Percentiles rank a stretch among this genome's conserved stretches.
phyloP scores from a whole-genome alignment of 2,113 vertebrate species.

The Trochalopteron elliotii region DNA sequence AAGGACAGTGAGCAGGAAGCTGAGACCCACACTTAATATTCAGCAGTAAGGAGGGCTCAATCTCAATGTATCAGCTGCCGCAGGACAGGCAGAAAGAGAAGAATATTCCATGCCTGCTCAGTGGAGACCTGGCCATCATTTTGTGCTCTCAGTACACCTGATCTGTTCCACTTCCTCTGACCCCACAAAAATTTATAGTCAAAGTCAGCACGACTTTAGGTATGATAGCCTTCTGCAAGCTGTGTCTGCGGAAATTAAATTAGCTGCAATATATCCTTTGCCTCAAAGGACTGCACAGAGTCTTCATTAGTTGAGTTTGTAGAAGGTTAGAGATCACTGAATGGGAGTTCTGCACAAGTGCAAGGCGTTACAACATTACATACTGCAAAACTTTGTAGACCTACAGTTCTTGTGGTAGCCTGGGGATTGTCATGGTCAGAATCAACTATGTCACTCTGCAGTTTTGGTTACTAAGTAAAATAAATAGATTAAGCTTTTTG shows the following conservation, averaged over 20 bases:
- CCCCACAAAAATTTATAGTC: neutral
- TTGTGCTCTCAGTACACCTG: neutral
- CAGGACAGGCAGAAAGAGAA: neutral
- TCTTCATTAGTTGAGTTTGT: neutral
- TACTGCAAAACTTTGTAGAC: neutral
- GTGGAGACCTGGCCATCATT: neutral
- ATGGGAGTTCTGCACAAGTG: neutral
- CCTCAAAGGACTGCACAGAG: neutral
- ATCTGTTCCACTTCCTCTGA: neutral
- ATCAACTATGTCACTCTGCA: neutral
- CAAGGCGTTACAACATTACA: neutral
- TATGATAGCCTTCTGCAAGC: neutral
- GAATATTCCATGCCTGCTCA: neutral
- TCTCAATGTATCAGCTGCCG: neutral
- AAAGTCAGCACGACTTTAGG: neutral
- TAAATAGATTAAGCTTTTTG: neutral
- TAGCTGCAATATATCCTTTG: conserved; percentile 1
- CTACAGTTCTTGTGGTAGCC: conserved; percentile 4
- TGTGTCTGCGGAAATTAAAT: conserved; percentile 34
- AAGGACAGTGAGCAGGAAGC: neutral
- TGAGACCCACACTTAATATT: neutral
- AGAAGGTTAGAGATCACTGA: neutral
- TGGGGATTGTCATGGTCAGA: conserved; percentile 20
- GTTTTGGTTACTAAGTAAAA: conserved; percentile 46
- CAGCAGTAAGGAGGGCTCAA: neutral